Evolutionary conservation across 2,888 invertebrate genomes (phyloP).

Genomic region (Drosophila kambysellisi): DNA sequence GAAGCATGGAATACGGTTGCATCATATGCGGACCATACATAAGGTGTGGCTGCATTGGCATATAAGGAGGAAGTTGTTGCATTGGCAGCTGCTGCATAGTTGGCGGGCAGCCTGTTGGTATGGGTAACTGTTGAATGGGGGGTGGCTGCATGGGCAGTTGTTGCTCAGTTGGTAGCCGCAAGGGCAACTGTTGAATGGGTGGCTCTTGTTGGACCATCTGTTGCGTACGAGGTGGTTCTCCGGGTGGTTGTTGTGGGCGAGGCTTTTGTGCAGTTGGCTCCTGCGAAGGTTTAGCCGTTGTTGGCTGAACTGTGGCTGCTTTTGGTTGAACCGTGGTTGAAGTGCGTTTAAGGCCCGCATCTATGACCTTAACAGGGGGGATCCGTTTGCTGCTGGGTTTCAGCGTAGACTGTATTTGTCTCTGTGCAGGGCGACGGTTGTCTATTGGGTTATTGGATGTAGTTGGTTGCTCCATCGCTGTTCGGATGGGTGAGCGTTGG

Average conservation of each 20-base stretch:
- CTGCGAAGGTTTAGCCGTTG: background rate
- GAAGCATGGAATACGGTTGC: slow-evolving; percentile 38
- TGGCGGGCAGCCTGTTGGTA: background rate
- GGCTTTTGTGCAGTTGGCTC: slow-evolving; percentile 22
- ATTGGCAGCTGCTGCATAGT: slow-evolving; percentile 5
- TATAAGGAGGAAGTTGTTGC: slow-evolving; percentile 19
- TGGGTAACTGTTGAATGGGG: slow-evolving; percentile 11
- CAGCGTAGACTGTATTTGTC: slow-evolving; percentile 17
- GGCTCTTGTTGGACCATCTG: slow-evolving; percentile 6
- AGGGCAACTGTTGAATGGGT: slow-evolving; percentile 11
- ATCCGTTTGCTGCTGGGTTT: slow-evolving; percentile 9
- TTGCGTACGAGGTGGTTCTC: slow-evolving; percentile 12
- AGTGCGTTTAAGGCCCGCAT: slow-evolving; percentile 41
- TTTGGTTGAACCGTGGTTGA: background rate
- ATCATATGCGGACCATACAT: slow-evolving; percentile 26
- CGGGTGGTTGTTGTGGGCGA: slow-evolving; percentile 4
- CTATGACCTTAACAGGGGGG: slow-evolving; percentile 47
- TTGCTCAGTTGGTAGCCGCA: slow-evolving; percentile 9
- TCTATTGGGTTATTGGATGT: background rate
- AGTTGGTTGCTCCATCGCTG: background rate
- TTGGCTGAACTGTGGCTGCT: background rate
- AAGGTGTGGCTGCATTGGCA: slow-evolving; percentile 19
- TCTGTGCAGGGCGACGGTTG: background rate
- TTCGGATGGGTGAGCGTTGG: slow-evolving; percentile 5
- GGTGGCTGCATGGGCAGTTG: slow-evolving; percentile 11